Conservation (phyloP, 2,888 invertebrate genomes). For the Neoitamus cyanurus region DNA sequence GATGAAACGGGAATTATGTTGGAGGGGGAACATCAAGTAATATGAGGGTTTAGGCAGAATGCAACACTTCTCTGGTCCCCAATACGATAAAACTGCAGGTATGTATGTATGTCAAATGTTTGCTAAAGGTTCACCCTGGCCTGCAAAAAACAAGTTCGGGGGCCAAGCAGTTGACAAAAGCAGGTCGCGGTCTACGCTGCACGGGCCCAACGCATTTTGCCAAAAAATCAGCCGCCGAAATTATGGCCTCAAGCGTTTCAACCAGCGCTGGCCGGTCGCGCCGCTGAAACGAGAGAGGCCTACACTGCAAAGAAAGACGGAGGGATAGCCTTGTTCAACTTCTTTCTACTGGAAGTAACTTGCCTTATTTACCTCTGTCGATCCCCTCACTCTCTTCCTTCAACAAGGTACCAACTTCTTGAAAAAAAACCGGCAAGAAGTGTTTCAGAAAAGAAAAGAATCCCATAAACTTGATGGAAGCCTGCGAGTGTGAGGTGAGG, state of each 20-base stretch:
- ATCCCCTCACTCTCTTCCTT: not conserved
- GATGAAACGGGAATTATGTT: not conserved
- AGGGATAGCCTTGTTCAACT: not conserved
- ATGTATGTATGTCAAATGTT: too few relatives aligned
- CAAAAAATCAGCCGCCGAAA: too few relatives aligned
- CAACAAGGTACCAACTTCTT: not conserved
- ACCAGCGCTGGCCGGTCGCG: not conserved
- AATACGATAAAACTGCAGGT: too few relatives aligned
- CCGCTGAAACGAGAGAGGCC: not conserved
- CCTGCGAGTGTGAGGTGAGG: not conserved
- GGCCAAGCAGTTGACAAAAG: too few relatives aligned
- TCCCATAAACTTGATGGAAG: not conserved
- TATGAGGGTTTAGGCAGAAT: not conserved
- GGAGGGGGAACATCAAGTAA: not conserved
- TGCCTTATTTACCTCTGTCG: not conserved
- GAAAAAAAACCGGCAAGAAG: not conserved
- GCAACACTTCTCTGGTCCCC: too few relatives aligned
- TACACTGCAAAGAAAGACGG: not conserved
- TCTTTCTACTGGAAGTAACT: slow-evolving; percentile 4
- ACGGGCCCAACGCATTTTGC: too few relatives aligned
- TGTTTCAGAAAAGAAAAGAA: not conserved
- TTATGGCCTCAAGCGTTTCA: not conserved
- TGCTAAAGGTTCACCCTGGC: too few relatives aligned
- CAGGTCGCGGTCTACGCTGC: too few relatives aligned
- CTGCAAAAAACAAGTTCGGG: too few relatives aligned